A percentile compares a stretch with the other conserved stretches of the same genome.
phyloP scores from a whole-genome alignment of 2,888 invertebrate genomes.

The Oscheius sp. region DNA sequence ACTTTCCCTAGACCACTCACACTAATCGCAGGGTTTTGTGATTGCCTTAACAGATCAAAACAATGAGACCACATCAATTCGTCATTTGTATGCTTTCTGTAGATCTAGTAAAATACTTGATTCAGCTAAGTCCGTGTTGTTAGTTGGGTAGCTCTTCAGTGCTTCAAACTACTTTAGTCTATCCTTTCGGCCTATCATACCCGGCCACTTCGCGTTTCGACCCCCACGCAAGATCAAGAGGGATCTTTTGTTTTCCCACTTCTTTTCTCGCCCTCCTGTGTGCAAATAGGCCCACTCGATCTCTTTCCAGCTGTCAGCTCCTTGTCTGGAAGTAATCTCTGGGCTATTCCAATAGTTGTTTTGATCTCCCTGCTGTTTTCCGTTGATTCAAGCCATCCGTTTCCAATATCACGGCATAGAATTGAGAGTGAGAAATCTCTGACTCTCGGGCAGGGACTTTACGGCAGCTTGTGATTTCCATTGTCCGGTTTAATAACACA shows the following conservation, averaged over 20 bases:
- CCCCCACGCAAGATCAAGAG: background rate
- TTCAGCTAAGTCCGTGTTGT: no score
- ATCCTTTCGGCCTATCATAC: background rate
- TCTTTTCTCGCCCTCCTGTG: constrained; percentile 4
- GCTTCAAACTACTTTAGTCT: no score
- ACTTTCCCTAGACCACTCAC: background rate
- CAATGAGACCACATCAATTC: no score
- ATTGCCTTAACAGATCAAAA: no score
- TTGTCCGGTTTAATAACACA: constrained; percentile 17
- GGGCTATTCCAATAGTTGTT: background rate
- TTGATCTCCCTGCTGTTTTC: background rate
- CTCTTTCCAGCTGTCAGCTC: background rate
- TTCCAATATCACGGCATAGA: background rate
- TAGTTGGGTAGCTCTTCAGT: no score
- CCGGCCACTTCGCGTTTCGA: background rate
- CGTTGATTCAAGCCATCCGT: background rate
- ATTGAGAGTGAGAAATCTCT: background rate
- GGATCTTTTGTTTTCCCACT: background rate
- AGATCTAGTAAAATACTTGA: no score
- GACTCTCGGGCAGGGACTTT: background rate
- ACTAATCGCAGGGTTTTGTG: no score
- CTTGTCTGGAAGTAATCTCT: background rate
- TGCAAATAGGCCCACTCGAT: constrained; percentile 8
- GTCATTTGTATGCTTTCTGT: no score
- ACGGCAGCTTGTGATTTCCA: background rate